These are phyloP conservation scores for Aethes cnicana DNA, from an alignment of 2,888 invertebrate species.

Conservation along the genomic window DNA sequence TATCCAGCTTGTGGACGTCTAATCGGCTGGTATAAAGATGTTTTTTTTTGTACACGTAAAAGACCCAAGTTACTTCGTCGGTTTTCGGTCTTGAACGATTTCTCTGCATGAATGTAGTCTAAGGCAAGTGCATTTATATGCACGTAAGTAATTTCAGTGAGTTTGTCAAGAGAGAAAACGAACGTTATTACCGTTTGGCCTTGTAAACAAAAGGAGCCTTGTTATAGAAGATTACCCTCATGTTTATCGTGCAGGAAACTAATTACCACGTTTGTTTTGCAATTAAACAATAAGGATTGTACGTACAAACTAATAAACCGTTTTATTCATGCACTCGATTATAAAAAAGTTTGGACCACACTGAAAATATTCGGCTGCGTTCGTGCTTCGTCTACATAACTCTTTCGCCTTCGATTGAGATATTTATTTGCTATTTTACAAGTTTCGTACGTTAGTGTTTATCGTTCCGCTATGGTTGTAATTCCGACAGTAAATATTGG, in stretches of 20 bases:
- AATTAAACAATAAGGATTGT: constrained; percentile 8
- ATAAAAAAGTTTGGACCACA: constrained; percentile 25
- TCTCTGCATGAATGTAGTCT: too few relatives aligned
- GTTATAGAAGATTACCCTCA: constrained; percentile 10
- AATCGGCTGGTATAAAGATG: too few relatives aligned
- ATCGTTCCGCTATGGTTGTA: constrained; percentile 43
- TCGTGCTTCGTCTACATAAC: constrained; percentile 61
- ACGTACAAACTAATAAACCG: not conserved
- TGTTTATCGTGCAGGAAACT: not conserved
- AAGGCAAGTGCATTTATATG: constrained; percentile 4
- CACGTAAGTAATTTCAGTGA: constrained; percentile 8
- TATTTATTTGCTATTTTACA: constrained; percentile 70
- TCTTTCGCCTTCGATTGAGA: constrained; percentile 60
- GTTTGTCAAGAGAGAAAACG: constrained; percentile 8
- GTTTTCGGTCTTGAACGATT: too few relatives aligned
- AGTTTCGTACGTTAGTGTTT: constrained; percentile 56
- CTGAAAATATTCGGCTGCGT: constrained; percentile 35
- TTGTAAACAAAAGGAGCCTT: constrained; percentile 6
- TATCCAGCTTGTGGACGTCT: too few relatives aligned
- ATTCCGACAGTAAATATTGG: constrained; percentile 53
- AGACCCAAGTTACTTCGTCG: too few relatives aligned
- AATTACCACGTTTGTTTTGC: not conserved
- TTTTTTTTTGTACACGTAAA: too few relatives aligned
- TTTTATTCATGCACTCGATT: too few relatives aligned
- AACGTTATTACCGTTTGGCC: constrained; percentile 7